phyloP scores from a whole-genome alignment of 2,113 vertebrate genomes.

The Parus major region DNA sequence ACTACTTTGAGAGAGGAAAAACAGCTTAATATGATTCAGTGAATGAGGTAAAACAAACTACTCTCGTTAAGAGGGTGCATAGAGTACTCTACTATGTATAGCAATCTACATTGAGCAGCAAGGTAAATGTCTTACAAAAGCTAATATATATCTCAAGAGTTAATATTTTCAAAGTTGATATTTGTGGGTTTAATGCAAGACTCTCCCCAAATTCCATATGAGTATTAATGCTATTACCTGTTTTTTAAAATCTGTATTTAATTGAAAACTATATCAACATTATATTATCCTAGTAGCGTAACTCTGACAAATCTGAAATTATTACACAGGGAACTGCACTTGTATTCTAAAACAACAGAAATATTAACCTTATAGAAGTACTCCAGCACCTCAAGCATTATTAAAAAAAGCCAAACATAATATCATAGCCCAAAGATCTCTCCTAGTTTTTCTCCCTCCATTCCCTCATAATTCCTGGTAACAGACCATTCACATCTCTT shows the following conservation, averaged over 20 bases:
- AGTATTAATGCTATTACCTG: background rate
- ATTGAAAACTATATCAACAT: background rate
- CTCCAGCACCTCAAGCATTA: background rate
- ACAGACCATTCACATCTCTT: background rate
- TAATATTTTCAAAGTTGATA: background rate
- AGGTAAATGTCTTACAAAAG: background rate
- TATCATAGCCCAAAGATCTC: background rate
- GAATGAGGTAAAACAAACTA: background rate
- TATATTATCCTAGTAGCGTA: background rate
- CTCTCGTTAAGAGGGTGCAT: background rate
- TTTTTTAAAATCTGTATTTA: background rate
- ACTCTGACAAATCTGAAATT: background rate
- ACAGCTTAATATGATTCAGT: background rate
- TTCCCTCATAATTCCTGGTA: background rate
- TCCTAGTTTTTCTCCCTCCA: background rate
- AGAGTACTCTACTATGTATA: accelerated
- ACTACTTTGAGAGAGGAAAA: background rate
- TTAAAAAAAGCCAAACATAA: background rate
- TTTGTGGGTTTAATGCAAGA: background rate
- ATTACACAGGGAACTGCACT: background rate
- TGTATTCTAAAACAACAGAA: background rate
- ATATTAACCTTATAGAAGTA: background rate
- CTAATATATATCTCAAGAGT: background rate
- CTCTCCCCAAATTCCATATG: background rate
- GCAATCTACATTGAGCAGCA: background rate